Percentiles rank a stretch among this genome's conserved stretches.
These are phyloP conservation scores for Micrasema longulum DNA, from an alignment of 1,140 invertebrate genomes.

Conservation along the genomic window DNA sequence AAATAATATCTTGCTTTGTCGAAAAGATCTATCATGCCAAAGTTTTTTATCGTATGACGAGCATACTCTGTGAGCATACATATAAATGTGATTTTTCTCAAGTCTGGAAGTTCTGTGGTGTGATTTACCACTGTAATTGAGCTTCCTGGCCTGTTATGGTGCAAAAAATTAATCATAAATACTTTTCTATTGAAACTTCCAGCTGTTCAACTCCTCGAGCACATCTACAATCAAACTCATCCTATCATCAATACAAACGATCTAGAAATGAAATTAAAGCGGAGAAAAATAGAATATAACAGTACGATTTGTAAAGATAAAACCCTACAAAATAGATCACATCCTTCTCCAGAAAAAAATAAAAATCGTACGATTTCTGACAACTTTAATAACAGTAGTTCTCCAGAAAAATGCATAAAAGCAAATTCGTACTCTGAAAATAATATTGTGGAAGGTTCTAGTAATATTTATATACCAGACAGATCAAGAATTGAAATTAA, in stretches of 20 bases:
- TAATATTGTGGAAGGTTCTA: neutral
- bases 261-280: constrained; percentile 27
- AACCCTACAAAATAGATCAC: neutral
- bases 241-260: constrained; percentile 58
- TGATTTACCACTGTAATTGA: too few species aligned
- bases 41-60: too few species aligned
- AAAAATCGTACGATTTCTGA: neutral
- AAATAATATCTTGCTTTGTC: too few species aligned
- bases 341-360: neutral
- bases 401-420: neutral
- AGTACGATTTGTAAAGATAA: neutral
- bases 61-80: too few species aligned
- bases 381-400: too few species aligned
- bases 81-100: too few species aligned
- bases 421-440: neutral
- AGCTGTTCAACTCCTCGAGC: constrained; percentile 65
- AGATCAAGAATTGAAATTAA: constrained; percentile 10
- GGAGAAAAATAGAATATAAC: constrained; percentile 32
- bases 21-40: too few species aligned
- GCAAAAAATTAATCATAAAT: too few species aligned
- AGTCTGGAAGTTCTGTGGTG: too few species aligned
- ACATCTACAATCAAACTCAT: constrained; percentile 66
- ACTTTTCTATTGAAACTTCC: too few species aligned
- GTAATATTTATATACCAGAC: constrained; percentile 44
- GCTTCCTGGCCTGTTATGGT: too few species aligned